These are phyloP conservation scores for Limnephilus auricula DNA, from an alignment of 2,888 invertebrate genomes.

Conservation along the genomic window DNA sequence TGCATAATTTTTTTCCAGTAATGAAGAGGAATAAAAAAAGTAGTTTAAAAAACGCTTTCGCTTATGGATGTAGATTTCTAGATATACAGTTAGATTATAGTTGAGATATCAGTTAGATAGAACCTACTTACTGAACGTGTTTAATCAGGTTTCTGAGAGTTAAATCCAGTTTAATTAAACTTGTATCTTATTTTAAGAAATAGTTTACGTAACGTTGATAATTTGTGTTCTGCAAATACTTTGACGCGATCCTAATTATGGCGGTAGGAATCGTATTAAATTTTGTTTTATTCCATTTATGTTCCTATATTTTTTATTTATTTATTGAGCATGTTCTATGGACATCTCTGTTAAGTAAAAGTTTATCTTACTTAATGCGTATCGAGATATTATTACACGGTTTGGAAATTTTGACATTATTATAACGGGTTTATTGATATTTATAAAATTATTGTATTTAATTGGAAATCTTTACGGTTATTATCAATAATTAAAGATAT, in stretches of 20 bases:
- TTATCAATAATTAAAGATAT: neutral
- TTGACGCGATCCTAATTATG: neutral
- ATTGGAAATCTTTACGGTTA: neutral
- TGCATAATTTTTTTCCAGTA: neutral
- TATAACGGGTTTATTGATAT: too few species aligned
- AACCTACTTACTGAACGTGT: neutral
- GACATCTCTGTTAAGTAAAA: neutral
- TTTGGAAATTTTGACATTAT: neutral
- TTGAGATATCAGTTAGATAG: neutral
- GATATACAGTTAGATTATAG: neutral
- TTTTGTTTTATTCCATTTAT: neutral
- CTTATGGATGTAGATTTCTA: slow-evolving; percentile 7
- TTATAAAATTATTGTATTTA: neutral
- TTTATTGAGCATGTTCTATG: neutral
- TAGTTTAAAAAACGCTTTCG: neutral
- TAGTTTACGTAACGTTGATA: neutral
- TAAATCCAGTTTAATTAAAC: neutral
- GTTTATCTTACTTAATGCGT: neutral
- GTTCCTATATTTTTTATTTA: too few species aligned
- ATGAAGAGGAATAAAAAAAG: neutral
- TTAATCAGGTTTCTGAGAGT: slow-evolving; percentile 15
- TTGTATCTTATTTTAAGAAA: neutral
- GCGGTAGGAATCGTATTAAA: neutral
- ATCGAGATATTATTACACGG: neutral
- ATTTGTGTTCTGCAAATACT: neutral